Evolutionary conservation across 2,888 invertebrate species (phyloP), one percentile per base, ranked within the genome.

Genomic region (Lamproptera curius): DNA sequence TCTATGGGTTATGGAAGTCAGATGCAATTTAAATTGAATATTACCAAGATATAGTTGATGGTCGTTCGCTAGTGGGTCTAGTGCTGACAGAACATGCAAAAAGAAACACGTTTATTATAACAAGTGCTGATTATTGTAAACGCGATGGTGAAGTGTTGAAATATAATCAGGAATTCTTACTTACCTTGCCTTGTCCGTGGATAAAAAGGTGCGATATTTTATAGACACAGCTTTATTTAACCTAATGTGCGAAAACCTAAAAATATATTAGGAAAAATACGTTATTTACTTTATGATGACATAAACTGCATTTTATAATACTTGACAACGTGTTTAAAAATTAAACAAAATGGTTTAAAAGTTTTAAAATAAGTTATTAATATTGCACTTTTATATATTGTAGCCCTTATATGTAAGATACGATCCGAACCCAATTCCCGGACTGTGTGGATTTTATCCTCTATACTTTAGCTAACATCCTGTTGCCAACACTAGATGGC

Each of bases 351-450:
- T 23, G 8, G 8, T 23, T 23, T 23, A 6, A 6, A 23, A 6
- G 5, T 23, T 4, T 6, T 23, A 6, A 8, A 23, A 8, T 4
- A 6, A 23, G 4, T 6, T 4, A 6, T 23, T 23, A 23, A 8
- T 23, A 6, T 6, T 23, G 23, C n/a, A n/a, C n/a, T n/a, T n/a
- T n/a, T n/a, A n/a, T n/a, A n/a, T n/a, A 55, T 79, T 82, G 62
- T 70, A 87, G 87, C 85, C 85, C 20, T 59, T 87, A 38, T 83
- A 85, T 58, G 53, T 86, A 51, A 71, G 87, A 51, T 86, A 81
- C 62, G 87, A 87, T 61, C 79, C 75, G 20, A 70, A 85, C 55
- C 77, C 85, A 33, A 69, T 86, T 23, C 87, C 87, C 16, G 87
- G 86, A 1, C 62, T 86, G 20, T 65, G 66, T 42, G 78, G 79